phyloP scores from a whole-genome alignment of 2,113 vertebrate species.

The Monarcha castaneiventris region DNA sequence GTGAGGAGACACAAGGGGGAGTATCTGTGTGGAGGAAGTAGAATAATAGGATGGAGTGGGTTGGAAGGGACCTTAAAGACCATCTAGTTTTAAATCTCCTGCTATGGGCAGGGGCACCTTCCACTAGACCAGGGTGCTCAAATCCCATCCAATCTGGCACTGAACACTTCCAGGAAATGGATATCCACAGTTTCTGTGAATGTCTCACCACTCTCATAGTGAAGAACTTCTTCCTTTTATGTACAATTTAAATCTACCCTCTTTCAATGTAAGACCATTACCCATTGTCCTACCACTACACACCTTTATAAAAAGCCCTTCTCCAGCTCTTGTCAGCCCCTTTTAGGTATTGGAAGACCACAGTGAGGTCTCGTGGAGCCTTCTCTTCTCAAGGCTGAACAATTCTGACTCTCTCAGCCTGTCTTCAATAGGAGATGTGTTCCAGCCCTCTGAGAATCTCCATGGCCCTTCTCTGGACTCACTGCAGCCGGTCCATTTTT shows the following conservation, averaged over 20 bases:
- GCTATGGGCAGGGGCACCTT: background rate
- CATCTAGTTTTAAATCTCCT: background rate
- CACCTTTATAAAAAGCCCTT: background rate
- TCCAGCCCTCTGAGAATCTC: background rate
- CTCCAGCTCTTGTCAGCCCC: background rate
- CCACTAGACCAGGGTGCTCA: background rate
- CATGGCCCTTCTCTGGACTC: background rate
- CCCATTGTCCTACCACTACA: background rate
- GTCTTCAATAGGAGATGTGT: background rate
- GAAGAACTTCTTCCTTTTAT: background rate
- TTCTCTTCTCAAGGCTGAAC: background rate
- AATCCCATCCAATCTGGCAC: background rate
- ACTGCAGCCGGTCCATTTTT: background rate
- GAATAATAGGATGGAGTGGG: background rate
- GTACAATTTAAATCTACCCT: background rate
- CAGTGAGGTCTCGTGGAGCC: background rate
- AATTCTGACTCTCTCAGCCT: background rate
- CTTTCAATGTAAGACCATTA: background rate
- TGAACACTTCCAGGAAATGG: background rate
- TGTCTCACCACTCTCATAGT: background rate
- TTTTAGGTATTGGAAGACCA: background rate
- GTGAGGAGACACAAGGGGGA: background rate
- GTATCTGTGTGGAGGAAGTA: background rate
- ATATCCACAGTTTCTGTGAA: background rate
- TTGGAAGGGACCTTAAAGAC: background rate